phyloP scores from a whole-genome alignment of 1,140 invertebrate genomes.

The Acyrthosiphon pisum region DNA sequence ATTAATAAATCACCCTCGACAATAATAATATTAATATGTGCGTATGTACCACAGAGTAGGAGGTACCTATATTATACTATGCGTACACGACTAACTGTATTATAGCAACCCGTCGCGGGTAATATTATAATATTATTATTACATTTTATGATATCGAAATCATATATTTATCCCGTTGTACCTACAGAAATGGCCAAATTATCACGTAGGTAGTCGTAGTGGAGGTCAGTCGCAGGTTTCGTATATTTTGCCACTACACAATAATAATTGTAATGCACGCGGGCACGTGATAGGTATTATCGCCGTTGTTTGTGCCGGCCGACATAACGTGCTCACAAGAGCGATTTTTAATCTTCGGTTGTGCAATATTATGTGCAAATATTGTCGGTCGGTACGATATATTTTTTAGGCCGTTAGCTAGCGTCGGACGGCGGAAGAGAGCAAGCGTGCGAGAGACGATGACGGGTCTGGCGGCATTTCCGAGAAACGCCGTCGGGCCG shows the following conservation, averaged over 20 bases:
- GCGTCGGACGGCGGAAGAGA: not conserved
- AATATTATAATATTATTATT: too few species aligned
- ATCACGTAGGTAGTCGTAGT: not conserved
- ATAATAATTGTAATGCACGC: not conserved
- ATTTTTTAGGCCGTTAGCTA: not conserved
- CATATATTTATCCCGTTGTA: not conserved
- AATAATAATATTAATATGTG: not conserved
- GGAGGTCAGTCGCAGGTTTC: not conserved
- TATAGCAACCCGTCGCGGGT: too few species aligned
- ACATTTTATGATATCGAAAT: not conserved
- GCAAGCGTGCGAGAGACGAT: not conserved
- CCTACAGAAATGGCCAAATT: not conserved
- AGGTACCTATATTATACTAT: not conserved
- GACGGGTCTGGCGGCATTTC: conserved; percentile 40
- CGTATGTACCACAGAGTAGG: not conserved
- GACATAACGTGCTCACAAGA: not conserved
- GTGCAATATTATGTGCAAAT: not conserved
- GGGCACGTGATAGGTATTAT: not conserved
- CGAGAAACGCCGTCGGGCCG: conserved; percentile 22
- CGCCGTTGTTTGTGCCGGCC: not conserved
- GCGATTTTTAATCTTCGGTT: not conserved
- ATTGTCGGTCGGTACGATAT: not conserved
- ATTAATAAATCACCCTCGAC: not conserved
- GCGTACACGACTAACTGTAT: not conserved
- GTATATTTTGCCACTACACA: not conserved